Evolutionary conservation across 2,113 vertebrate genomes (phyloP).

Genomic region (Mus pahari): DNA sequence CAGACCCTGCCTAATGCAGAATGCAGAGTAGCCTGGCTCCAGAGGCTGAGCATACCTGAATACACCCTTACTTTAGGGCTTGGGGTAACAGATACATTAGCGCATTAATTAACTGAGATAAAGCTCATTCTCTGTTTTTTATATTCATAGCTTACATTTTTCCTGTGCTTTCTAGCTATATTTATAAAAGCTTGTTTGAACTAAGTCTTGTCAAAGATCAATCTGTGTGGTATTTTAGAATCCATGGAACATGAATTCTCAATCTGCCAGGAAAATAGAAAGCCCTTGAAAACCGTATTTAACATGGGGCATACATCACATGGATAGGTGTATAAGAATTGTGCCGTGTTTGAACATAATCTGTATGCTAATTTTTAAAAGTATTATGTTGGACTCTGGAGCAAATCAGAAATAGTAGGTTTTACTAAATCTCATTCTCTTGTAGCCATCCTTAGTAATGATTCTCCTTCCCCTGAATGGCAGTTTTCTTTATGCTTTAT

Average conservation of each 20-base stretch:
- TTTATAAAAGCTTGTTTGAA: conserved; percentile 57
- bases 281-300: neutral
- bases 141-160: neutral
- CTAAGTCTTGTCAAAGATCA: conserved; percentile 6
- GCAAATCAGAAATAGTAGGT: conserved; percentile 49
- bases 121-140: neutral
- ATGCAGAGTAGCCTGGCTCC: neutral
- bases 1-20: neutral
- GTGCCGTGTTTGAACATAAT: neutral
- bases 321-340: neutral
- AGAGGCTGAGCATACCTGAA: neutral
- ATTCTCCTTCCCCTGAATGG: conserved; percentile 63
- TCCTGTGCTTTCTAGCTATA: neutral
- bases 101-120: neutral
- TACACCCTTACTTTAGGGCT: neutral
- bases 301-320: neutral
- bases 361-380: neutral
- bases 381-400: neutral
- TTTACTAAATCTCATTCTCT: conserved; percentile 74
- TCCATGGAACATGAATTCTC: conserved; percentile 12
- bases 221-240: conserved; percentile 10
- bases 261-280: conserved; percentile 38
- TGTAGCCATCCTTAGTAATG: conserved; percentile 72
- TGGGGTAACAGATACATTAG: neutral
- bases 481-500: conserved; percentile 43